These are phyloP conservation scores for Aphis gossypii DNA, from an alignment of 1,140 invertebrate species.

Conservation along the genomic window DNA sequence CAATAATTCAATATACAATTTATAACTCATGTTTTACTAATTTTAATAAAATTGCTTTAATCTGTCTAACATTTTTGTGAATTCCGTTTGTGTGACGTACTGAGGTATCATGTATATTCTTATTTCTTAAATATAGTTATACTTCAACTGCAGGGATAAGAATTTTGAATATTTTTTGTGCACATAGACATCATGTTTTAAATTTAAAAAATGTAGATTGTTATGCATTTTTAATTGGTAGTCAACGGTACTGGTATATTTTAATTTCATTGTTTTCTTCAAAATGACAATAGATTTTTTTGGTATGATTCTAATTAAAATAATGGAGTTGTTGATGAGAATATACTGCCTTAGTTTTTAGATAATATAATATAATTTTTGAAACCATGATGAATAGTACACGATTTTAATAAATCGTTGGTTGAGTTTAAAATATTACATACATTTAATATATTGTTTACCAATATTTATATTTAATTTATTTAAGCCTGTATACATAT, in stretches of 20 bases:
- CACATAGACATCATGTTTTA: not conserved
- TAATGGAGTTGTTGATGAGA: not conserved
- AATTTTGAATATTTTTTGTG: not conserved
- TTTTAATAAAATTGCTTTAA: not conserved
- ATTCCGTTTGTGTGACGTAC: not conserved
- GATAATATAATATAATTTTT: not conserved
- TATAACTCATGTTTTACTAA: not conserved
- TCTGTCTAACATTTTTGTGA: not conserved
- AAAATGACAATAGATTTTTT: slow-evolving; percentile 11
- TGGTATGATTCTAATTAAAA: not conserved
- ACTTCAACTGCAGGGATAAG: not conserved
- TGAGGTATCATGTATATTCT: not conserved
- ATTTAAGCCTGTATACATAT: too few species aligned
- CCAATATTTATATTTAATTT: not conserved
- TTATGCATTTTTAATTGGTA: not conserved
- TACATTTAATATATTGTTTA: not conserved
- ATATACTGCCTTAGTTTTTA: not conserved
- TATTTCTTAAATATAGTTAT: too few species aligned
- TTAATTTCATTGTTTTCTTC: not conserved
- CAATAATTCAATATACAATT: not conserved
- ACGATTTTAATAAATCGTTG: not conserved
- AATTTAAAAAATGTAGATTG: not conserved
- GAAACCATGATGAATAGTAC: not conserved
- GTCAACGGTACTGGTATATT: not conserved
- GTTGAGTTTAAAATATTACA: not conserved